Conservation (phyloP, 2,113 vertebrate genomes). For the Ciconia boyciana region DNA sequence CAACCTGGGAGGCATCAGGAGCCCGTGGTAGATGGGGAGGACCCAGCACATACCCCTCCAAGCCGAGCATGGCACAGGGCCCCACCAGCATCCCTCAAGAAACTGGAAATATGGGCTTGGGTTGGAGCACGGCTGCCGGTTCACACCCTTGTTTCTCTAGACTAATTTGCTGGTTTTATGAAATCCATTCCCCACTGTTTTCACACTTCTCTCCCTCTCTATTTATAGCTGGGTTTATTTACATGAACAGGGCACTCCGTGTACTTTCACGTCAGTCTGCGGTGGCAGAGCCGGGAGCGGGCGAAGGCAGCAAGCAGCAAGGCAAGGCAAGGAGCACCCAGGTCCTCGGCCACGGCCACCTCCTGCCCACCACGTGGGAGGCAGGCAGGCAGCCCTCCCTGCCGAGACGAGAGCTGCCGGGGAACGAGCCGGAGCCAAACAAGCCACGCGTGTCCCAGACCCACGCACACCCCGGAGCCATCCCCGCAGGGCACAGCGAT, state of each 20-base stretch:
- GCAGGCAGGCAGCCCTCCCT: not conserved
- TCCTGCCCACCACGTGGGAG: not conserved
- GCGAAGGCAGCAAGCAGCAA: not conserved
- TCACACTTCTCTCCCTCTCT: slow-evolving; percentile 67
- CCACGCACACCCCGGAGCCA: accelerated
- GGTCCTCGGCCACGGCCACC: not conserved
- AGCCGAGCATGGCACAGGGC: accelerated
- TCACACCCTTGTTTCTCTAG: slow-evolving; percentile 63
- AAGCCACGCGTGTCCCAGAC: accelerated
- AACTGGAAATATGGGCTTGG: slow-evolving; percentile 17
- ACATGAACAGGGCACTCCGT: slow-evolving; percentile 32
- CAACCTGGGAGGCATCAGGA: not conserved
- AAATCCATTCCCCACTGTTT: slow-evolving; percentile 65
- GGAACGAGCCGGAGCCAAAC: accelerated
- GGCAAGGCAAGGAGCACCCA: not conserved
- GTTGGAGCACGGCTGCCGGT: slow-evolving; percentile 24
- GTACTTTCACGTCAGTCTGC: slow-evolving; percentile 26
- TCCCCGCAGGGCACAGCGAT: accelerated
- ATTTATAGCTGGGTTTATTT: slow-evolving; percentile 64
- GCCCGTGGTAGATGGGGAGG: not conserved
- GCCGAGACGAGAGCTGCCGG: accelerated
- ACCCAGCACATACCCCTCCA: not conserved
- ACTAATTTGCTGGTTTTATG: slow-evolving; percentile 55
- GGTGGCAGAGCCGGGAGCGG: not conserved
- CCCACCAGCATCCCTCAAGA: not conserved